Percentiles rank a stretch among this genome's conserved stretches.
Evolutionary conservation across 2,797 vertebrate genomes (phyloP).

Genomic region (Nothura maculosa): DNA sequence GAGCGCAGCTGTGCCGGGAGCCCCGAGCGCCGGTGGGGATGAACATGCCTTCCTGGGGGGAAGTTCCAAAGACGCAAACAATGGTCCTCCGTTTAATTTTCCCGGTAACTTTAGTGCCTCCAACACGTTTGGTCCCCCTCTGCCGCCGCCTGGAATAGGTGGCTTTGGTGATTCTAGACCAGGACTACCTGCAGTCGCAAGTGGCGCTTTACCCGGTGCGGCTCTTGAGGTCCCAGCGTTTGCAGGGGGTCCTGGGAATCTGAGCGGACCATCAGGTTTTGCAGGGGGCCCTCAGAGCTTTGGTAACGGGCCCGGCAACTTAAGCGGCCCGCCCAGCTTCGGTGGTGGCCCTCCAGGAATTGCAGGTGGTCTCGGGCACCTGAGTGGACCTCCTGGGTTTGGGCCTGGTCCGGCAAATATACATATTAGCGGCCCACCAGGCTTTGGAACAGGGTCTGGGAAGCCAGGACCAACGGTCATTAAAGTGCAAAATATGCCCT

Average conservation of each 20-base stretch:
- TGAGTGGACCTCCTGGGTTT: slow-evolving; percentile 87
- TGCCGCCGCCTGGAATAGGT: slow-evolving; percentile 89
- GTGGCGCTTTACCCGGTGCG: slow-evolving; percentile 88
- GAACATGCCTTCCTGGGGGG: slow-evolving; percentile 92
- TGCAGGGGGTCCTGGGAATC: slow-evolving; percentile 85
- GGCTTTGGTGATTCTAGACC: slow-evolving; percentile 89
- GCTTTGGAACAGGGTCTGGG: slow-evolving; percentile 86
- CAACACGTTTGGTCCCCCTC: slow-evolving; percentile 91
- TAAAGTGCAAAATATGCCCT: slow-evolving; percentile 99
- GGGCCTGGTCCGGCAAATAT: slow-evolving; percentile 86
- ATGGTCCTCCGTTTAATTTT: slow-evolving; percentile 91
- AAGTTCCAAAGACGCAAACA: slow-evolving; percentile 89
- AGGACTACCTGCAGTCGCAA: slow-evolving; percentile 86
- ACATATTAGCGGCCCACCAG: slow-evolving; percentile 88
- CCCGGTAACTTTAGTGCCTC: slow-evolving; percentile 90
- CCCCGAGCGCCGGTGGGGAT: slow-evolving; percentile 86
- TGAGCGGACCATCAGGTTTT: slow-evolving; percentile 87
- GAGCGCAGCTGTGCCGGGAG: slow-evolving; percentile 83
- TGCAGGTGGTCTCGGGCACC: slow-evolving; percentile 84
- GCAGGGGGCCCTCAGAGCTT: slow-evolving; percentile 88
- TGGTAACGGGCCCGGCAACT: slow-evolving; percentile 82
- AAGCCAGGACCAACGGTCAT: slow-evolving; percentile 95
- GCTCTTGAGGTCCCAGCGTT: slow-evolving; percentile 92
- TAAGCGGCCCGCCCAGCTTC: slow-evolving; percentile 81
- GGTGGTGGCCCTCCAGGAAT: slow-evolving; percentile 83